Evolutionary conservation across 2,797 vertebrate genomes (phyloP), one percentile per base, ranked within the genome.

Genomic region (Falco berigora): DNA sequence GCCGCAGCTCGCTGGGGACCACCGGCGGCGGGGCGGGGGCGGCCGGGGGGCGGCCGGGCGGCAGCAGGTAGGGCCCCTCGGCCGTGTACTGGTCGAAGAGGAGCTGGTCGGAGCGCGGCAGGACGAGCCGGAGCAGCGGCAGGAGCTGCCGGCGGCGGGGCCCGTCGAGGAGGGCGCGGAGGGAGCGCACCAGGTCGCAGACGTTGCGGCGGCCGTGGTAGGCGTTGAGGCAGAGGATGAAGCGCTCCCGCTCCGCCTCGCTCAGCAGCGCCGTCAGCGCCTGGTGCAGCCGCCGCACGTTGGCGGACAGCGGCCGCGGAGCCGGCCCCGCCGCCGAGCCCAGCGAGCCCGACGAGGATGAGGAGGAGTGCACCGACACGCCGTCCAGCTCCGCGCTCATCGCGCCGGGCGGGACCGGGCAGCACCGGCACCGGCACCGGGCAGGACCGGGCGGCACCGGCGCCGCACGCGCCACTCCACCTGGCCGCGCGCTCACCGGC

Each of bases 131-230:
- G 88, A 99, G 98, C 98, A 99, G 98, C 92, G 99, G 99, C 80
- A 99, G 98, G 73, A 99, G 99, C 97, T 99, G 99, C 52, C 99
- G 97, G 96, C 99, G 99, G 96, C 98, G 98, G 77, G 99, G 99
- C 71, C 98, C 98, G 97, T 99, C 98, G 80, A 99, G 98, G 90
- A 99, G 99, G 72, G 99, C 98, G 78, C 98, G 98, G 84, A 99
- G 98, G 46, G 99, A 99, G 98, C 98, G 99, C 69, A 99, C 99
- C 98, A 99, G 98, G 98, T 99, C 99, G 97, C 98, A 99, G 88
- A 99, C 99, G 97, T 99, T 99, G 96, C 99, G 98, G 90, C 99
- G 99, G 97, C 99, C 98, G 98, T 99, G 99, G 98, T 99, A 99
- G 6, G 98, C 99, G 92, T 99, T 99, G 62, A 99, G 98, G 97